Conservation (phyloP, 2,797 vertebrate species). For the Peromyscus aztecus region DNA sequence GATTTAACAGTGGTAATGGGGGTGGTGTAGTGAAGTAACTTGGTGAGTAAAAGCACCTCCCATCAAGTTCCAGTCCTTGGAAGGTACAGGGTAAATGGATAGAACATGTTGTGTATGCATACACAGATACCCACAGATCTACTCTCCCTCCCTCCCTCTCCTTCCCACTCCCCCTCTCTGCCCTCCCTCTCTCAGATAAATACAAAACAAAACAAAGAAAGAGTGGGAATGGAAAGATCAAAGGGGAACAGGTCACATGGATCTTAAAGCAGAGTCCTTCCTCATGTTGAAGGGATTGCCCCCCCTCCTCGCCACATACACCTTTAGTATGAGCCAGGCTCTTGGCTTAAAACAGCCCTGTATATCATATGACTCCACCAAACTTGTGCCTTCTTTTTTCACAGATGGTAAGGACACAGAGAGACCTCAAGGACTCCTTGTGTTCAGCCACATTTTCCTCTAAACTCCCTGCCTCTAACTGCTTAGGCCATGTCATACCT, state of each 20-base stretch:
- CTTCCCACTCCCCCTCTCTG: not conserved
- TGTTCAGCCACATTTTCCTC: not conserved
- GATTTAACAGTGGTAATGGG: constrained; percentile 1
- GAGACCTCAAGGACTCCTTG: not conserved
- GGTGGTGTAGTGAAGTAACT: not conserved
- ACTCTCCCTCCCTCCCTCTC: not conserved
- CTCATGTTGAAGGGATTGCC: not conserved
- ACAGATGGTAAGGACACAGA: constrained; percentile 24
- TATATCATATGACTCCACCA: not conserved
- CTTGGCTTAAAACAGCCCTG: not conserved
- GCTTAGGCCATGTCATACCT: not conserved
- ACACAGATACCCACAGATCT: not conserved
- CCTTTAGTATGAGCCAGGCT: not conserved
- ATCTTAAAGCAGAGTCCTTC: not conserved
- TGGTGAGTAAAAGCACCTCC: not conserved
- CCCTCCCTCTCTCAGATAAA: not conserved
- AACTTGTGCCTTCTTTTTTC: not conserved
- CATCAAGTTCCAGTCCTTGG: not conserved
- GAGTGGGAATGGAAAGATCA: constrained; percentile 12
- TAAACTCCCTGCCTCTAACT: not conserved
- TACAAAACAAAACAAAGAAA: not conserved
- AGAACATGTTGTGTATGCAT: not conserved
- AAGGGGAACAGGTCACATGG: not conserved
- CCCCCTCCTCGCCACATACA: not conserved
- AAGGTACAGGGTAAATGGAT: not conserved